These are phyloP conservation scores for Cepphus grylle DNA, from an alignment of 2,113 vertebrate genomes.

Conservation along the genomic window DNA sequence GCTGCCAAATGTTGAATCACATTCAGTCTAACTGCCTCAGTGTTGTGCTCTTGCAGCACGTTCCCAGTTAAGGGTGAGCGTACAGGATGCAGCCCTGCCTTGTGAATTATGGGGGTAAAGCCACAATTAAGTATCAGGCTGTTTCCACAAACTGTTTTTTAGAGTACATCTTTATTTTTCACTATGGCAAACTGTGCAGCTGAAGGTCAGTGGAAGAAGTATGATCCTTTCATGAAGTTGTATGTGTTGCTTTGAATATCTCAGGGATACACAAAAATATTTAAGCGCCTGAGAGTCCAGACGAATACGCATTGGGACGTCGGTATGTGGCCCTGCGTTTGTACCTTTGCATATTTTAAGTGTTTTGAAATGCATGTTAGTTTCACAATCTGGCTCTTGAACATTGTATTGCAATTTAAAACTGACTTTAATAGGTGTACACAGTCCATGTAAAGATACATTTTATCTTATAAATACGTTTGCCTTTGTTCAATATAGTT, in stretches of 20 bases:
- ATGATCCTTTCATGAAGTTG: not conserved
- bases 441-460: accelerated
- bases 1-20: not conserved
- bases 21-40: not conserved
- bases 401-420: accelerated
- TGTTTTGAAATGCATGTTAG: accelerated
- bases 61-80: not conserved
- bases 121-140: not conserved
- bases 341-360: not conserved
- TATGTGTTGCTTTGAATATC: accelerated
- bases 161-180: not conserved
- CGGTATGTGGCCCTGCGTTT: accelerated
- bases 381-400: not conserved
- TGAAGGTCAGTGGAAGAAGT: not conserved
- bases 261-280: accelerated
- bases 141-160: not conserved
- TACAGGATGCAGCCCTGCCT: accelerated
- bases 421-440: not conserved
- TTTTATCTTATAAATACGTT: accelerated
- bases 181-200: not conserved
- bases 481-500: not conserved
- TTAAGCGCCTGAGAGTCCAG: not conserved
- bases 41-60: accelerated
- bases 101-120: not conserved
- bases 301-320: accelerated